Evolutionary conservation across 2,113 vertebrate species (phyloP).

Genomic region (Eretmochelys imbricata): DNA sequence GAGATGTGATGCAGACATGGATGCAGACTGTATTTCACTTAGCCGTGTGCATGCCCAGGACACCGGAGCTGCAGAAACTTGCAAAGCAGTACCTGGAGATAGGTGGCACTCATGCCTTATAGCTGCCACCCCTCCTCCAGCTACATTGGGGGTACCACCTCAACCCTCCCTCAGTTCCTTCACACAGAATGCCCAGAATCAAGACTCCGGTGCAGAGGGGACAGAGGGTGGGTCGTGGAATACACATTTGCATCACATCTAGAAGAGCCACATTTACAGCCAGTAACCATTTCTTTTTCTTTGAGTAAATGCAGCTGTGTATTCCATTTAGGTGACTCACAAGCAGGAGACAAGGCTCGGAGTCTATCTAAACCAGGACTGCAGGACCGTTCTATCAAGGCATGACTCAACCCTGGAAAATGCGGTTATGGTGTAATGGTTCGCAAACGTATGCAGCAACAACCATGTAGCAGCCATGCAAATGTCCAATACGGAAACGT

Average conservation of each 20-base stretch:
- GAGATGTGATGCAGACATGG: not conserved
- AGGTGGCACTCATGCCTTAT: not conserved
- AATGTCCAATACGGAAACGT: not conserved
- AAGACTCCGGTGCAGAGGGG: not conserved
- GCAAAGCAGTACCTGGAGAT: not conserved
- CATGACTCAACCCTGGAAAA: not conserved
- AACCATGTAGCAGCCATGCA: not conserved
- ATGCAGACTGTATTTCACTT: not conserved
- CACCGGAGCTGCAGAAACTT: not conserved
- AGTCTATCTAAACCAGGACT: not conserved
- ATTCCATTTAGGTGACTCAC: not conserved
- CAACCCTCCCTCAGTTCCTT: not conserved
- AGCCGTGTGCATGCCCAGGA: not conserved
- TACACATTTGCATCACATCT: not conserved
- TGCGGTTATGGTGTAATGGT: not conserved
- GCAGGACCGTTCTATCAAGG: not conserved
- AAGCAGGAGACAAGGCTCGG: not conserved
- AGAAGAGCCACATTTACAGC: not conserved
- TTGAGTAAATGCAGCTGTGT: not conserved
- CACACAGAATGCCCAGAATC: not conserved
- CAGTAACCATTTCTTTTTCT: not conserved
- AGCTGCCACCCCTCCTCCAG: too few species aligned
- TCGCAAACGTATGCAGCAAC: not conserved
- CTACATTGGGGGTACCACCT: not conserved
- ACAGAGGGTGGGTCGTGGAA: not conserved